These are phyloP conservation scores for Pogonocherus hispidulus DNA, from an alignment of 2,888 invertebrate genomes.

Conservation along the genomic window DNA sequence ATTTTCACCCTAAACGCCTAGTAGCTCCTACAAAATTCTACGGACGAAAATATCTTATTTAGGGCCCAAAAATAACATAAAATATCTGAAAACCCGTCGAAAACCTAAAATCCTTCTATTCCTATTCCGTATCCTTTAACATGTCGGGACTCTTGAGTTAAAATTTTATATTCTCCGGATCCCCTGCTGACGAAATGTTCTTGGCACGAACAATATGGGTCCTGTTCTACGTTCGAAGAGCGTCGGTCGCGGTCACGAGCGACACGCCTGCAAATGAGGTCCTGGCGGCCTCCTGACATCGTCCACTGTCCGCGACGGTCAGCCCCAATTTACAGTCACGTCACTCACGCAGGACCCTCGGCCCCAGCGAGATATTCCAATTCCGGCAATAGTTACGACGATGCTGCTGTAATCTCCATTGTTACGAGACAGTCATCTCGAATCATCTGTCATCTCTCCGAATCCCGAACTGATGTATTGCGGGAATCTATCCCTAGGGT, in stretches of 20 bases:
- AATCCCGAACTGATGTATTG: slow-evolving; percentile 6
- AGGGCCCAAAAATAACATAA: no score
- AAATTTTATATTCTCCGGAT: no score
- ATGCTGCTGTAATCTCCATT: not conserved
- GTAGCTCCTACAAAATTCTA: no score
- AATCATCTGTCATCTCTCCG: not conserved
- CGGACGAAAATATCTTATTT: no score
- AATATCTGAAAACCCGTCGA: no score
- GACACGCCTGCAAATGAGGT: slow-evolving; percentile 35
- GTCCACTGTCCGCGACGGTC: slow-evolving; percentile 25
- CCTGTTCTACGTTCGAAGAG: not conserved
- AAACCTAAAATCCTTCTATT: no score
- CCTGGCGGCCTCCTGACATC: slow-evolving; percentile 23
- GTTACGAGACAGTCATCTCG: slow-evolving; percentile 7
- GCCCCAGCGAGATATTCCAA: slow-evolving; percentile 41
- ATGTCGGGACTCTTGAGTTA: no score
- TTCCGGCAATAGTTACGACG: slow-evolving; percentile 23
- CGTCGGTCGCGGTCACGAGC: slow-evolving; percentile 20
- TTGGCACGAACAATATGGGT: slow-evolving; percentile 21
- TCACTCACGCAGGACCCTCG: slow-evolving; percentile 43
- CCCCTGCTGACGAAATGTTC: not conserved
- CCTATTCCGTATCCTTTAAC: no score
- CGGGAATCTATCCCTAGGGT: not conserved
- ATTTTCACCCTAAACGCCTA: no score
- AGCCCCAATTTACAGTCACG: slow-evolving; percentile 43